Evolutionary conservation across 2,113 vertebrate genomes (phyloP), one percentile per base, ranked within the genome.

Genomic region (Heliornis fulica): DNA sequence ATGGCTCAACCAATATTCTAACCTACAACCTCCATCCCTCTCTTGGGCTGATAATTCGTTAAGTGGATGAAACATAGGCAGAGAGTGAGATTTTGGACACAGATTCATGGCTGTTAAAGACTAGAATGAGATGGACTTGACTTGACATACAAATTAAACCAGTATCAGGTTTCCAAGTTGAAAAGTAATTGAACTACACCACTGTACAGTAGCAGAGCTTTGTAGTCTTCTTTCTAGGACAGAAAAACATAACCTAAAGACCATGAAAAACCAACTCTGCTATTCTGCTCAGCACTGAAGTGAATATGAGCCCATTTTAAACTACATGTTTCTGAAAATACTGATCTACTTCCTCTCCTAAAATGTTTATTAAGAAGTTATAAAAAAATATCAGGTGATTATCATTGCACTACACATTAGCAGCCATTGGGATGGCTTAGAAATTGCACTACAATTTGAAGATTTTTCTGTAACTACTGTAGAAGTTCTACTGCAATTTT

Each of bases 361-460:
- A 82, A 36, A 15, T 63, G 20, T 68, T 86, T 54, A 92, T 74
- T 93, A 83, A 75, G 36, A 28, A 56, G 79, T 94, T 78, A 36
- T 88, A 40, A 64, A 81, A 90, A 64, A 51, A 46, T 85, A 36
- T 69, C 65, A 54, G 43, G 14, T 71, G 88, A 84, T 68, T 76
- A 81, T 77, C 48, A 32, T 31, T 26, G 38, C 32, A 83, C 41
- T 93, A 91, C 93, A 64, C 50, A 54, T 21, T 61, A 89, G 57
- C 43, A 74, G 18, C 38, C 90, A 60, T 41, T 68, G 71, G 31
- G 38, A 46, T 68, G 68, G 68, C 59, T 91, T 89, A 51, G 26
- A 75, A 97, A 96, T 79, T 90, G 23, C 43, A 63, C 43, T 89
- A 75, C 70, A 83, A 77, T 80, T 94, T 86, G 61, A 90, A 61